Evolutionary conservation across 2,888 invertebrate genomes (phyloP).

Genomic region (Drosophila imparisetae): DNA sequence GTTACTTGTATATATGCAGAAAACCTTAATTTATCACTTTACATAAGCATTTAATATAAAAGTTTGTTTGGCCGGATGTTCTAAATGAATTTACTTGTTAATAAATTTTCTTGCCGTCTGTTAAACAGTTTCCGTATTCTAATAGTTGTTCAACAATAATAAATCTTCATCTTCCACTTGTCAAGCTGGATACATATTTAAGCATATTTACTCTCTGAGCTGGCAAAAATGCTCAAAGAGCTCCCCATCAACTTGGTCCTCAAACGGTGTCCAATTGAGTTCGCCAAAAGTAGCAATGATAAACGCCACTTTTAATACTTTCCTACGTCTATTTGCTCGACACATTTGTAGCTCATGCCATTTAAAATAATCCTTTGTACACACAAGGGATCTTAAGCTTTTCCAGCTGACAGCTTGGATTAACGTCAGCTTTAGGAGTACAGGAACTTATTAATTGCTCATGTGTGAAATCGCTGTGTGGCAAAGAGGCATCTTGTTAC

Average conservation of each 20-base stretch:
- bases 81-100: too few species aligned
- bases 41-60: too few species aligned
- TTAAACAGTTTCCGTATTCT: neutral
- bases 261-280: slow-evolving; percentile 11
- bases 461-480: slow-evolving; percentile 20
- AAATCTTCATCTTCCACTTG: slow-evolving; percentile 52
- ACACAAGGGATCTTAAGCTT: slow-evolving; percentile 29
- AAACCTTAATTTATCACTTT: neutral
- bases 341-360: slow-evolving; percentile 20
- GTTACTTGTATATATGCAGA: neutral
- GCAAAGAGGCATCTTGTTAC: neutral
- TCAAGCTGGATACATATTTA: slow-evolving; percentile 35
- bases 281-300: slow-evolving; percentile 14
- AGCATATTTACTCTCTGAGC: slow-evolving; percentile 32
- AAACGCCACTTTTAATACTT: slow-evolving; percentile 24
- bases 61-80: too few species aligned
- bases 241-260: slow-evolving; percentile 9
- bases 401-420: slow-evolving; percentile 37
- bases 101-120: neutral
- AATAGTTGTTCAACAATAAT: slow-evolving; percentile 26
- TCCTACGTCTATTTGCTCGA: slow-evolving; percentile 6
- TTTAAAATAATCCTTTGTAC: slow-evolving; percentile 19
- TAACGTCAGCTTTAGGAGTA: slow-evolving; percentile 14
- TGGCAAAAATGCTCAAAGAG: slow-evolving; percentile 20
- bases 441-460: slow-evolving; percentile 47